Conservation (phyloP, 2,797 vertebrate genomes). For the Psittacula echo region DNA sequence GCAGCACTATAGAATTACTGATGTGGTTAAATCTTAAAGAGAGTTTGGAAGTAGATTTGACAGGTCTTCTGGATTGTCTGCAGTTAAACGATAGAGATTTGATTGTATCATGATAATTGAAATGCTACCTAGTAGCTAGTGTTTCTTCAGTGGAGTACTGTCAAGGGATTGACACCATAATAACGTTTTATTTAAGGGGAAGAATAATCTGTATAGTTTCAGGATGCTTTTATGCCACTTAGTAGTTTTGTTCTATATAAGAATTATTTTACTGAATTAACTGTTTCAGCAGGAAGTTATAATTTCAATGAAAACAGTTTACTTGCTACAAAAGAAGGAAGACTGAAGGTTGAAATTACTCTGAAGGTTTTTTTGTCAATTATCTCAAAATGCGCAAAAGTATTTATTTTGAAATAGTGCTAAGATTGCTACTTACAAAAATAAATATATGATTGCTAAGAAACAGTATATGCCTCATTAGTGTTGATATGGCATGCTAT, state of each 20-base stretch:
- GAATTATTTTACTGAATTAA: neutral
- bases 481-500: neutral
- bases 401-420: neutral
- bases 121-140: neutral
- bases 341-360: neutral
- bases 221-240: neutral
- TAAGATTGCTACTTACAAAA: neutral
- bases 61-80: neutral
- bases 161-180: neutral
- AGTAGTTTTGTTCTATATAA: neutral
- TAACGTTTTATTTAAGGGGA: slow-evolving; percentile 8
- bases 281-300: neutral
- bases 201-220: neutral
- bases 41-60: neutral
- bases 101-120: neutral
- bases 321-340: neutral
- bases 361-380: neutral
- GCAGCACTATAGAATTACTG: neutral
- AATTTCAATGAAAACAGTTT: neutral
- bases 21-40: neutral
- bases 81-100: neutral
- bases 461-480: neutral
- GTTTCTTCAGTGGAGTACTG: neutral
- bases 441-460: neutral
- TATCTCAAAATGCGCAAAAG: neutral